Conservation (phyloP, 2,888 invertebrate genomes). For the Prosapia bicincta region DNA sequence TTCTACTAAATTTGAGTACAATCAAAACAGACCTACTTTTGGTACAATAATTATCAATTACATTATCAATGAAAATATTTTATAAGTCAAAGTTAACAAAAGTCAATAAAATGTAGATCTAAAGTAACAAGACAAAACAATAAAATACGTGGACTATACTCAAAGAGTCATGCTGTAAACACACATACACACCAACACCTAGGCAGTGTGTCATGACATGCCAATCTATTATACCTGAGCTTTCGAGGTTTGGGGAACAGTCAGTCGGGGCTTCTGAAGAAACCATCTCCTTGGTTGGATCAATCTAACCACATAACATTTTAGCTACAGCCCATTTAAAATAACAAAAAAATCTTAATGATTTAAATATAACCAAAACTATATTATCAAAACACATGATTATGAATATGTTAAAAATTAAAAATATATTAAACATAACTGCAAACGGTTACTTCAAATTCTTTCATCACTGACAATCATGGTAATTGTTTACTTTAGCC, state of each 20-base stretch:
- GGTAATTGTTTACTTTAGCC: too few relatives aligned
- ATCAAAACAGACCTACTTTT: background rate
- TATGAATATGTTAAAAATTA: too few relatives aligned
- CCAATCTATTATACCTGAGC: constrained; percentile 14
- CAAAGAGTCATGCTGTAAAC: constrained; percentile 4
- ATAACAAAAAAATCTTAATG: too few relatives aligned
- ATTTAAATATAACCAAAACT: too few relatives aligned
- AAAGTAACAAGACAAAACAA: background rate
- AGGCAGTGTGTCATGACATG: background rate
- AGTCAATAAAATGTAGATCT: background rate
- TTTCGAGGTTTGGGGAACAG: constrained; percentile 17
- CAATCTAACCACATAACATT: background rate
- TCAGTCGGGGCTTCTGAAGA: constrained; percentile 16
- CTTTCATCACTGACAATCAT: too few relatives aligned
- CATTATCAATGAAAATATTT: background rate
- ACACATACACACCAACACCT: constrained; percentile 24
- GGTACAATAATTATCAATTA: too few relatives aligned
- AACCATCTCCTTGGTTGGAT: constrained; percentile 12
- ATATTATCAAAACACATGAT: too few relatives aligned
- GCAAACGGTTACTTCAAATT: too few relatives aligned
- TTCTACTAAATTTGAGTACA: background rate
- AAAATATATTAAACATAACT: too few relatives aligned
- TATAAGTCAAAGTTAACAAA: background rate
- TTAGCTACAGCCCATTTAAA: background rate
- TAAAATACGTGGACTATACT: background rate